Percentiles rank a stretch among this genome's conserved stretches.
Conservation (phyloP, 2,888 invertebrate species). For the Conus canariensis region DNA sequence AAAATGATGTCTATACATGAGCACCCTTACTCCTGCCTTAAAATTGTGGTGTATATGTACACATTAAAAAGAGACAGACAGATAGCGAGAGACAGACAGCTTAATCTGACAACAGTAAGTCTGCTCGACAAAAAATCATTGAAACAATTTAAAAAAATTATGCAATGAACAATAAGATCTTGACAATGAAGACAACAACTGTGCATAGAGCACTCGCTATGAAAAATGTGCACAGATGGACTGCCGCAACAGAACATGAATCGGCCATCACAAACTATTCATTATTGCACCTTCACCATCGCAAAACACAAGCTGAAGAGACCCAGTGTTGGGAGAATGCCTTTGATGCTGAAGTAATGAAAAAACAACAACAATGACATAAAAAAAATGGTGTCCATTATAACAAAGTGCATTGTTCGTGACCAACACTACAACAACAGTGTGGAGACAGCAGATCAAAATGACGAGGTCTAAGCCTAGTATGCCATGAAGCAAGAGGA, state of each 20-base stretch:
- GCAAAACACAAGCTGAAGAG: background rate
- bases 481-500: too few species aligned
- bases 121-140: too few species aligned
- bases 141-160: too few species aligned
- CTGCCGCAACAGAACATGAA: background rate
- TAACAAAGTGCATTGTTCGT: background rate
- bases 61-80: too few species aligned
- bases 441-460: too few species aligned
- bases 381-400: background rate
- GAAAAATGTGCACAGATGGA: background rate
- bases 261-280: background rate
- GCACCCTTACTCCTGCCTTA: background rate
- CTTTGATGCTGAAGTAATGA: background rate
- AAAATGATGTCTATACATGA: background rate
- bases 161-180: too few species aligned
- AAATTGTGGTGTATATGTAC: background rate
- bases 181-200: background rate
- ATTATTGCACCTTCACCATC: constrained; percentile 8
- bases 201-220: background rate
- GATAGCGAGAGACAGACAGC: too few species aligned
- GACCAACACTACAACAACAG: background rate
- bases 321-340: background rate
- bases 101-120: too few species aligned
- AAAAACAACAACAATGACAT: background rate
- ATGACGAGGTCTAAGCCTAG: too few species aligned